Base-by-base conservation (phyloP, 1,140 invertebrate species). In the Pinna nobilis region DNA sequence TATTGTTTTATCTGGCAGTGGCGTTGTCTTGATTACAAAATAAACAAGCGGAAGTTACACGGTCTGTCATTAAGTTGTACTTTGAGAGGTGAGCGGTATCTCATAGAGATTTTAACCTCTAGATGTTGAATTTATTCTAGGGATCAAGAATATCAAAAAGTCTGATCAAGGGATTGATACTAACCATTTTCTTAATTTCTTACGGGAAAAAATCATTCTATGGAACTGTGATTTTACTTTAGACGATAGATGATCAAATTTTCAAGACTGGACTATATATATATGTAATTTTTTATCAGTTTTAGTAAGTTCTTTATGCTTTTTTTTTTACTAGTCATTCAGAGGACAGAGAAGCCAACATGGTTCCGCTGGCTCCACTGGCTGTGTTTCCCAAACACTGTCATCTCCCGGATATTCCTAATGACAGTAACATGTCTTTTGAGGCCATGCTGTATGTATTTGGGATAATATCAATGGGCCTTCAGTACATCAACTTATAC, bases 401-500 rank as follows among this genome's bases (percentile, higher is more conserved):
- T 44, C 80, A 85, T 47, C 65, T 97, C 80, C 96, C 96, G 18
- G 92, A 94, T 49, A 93, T 97, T 50, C 94, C 95, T 3, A 90
- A 92, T n/a, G 94, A 96, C 78, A 93, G 93, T 50, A 94, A 95
- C 80, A 84, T 98, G 28, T 90, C 93, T 44, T 98, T 97, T 90
- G 97, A 99, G 89, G 87, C 91, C n/a, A 93, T 97, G 80, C 79
- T 91, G 5, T 94, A 94, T 86, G 88, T 94, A 13, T 96, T 95
- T 81, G 93, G 94, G 15, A 72, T 91, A 11, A 86, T 91, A 39
- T 89, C 94, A 41, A 91, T 94, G 35, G 93, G 93, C 33, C 90
- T 97, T 23, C 97, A 99, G 90, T 95, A 98, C 87, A 91, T 99
- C 18, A 97, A 99, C 90, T 90, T 99, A 11, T 99, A 99, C 86